phyloP scores from a whole-genome alignment of 2,888 invertebrate species.

The Spodoptera exigua region DNA sequence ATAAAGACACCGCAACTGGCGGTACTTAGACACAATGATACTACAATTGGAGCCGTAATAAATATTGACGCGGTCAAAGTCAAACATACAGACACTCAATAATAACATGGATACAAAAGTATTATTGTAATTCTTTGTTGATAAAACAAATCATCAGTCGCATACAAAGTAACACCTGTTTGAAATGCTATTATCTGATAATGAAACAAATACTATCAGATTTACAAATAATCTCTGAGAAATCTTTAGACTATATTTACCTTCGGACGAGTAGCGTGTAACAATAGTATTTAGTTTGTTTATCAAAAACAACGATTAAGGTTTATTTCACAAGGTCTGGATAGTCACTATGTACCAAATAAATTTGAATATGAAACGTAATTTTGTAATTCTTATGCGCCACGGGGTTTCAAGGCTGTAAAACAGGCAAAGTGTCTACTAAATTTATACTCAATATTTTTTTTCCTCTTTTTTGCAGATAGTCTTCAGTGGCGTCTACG shows the following conservation, averaged over 20 bases:
- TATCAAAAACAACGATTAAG: no score
- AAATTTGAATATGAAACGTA: no score
- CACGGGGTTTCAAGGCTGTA: no score
- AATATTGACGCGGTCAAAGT: conserved; percentile 19
- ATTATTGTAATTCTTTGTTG: not conserved
- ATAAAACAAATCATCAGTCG: not conserved
- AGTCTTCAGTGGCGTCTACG: conserved; percentile 95
- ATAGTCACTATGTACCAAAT: no score
- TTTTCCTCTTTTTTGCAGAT: conserved; percentile 89
- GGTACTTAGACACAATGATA: conserved; percentile 11
- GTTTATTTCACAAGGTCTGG: no score
- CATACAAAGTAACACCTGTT: conserved; percentile 5
- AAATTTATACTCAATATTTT: not conserved
- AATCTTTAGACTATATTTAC: no score
- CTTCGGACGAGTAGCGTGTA: no score
- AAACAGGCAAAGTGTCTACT: no score
- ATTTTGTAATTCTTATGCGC: no score
- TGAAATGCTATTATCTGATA: not conserved
- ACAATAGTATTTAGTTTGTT: no score
- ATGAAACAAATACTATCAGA: not conserved
- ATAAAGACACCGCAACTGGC: conserved; percentile 8
- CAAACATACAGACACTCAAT: conserved; percentile 16
- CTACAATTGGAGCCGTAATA: conserved; percentile 19
- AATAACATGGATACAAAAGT: conserved; percentile 1
- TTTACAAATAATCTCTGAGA: no score